Base-by-base conservation (phyloP, 2,113 vertebrate species). In the Pao palembangensis region DNA sequence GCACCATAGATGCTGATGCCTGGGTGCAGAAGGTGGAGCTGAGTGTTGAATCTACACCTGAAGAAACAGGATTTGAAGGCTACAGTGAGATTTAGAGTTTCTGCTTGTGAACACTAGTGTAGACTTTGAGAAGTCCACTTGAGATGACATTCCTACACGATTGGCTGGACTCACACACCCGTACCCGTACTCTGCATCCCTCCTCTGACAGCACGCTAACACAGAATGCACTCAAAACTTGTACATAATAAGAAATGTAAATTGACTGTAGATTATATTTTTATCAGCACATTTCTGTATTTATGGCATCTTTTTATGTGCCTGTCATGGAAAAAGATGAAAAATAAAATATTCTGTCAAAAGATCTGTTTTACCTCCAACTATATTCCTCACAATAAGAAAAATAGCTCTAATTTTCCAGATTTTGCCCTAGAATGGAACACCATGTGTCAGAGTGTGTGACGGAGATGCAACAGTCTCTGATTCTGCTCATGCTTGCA, bases 1-100 rank as follows among this genome's bases (percentile, higher is more conserved):
- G 64, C 91, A 93, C 25, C 91, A 94, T 73, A 92, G 91, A 81
- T 95, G 94, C 58, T 92, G 73, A 91, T 51, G 3, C 6, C 49
- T 16, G 19, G 56, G 19, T 23, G 5, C 16, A 34, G 47, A 61
- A 41, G 43, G 6, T 28, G n/a, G 10, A 58, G 42, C 31, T 51
- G 15, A 15, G 44, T 17, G 44, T 48, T 28, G 55, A 57, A 50
- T 62, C 25, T 57, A 31, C 57, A 64, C 63, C 53, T 53, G 12
- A 11, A 38, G 8, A 38, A 38, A 2, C 34, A 38, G 8, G 34
- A 12, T 8, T 38, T 12, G 8, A 38, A 3, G 25, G 25, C 25
- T 28, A 5, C 25, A 28, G 2, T 28, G 25, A 28, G 25, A 28
- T 28, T 28, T 28, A 28, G 6, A 3, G 21, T 23, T 23, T 23